These are phyloP conservation scores for Zaprionus bogoriensis DNA, from an alignment of 2,888 invertebrate genomes.

Conservation along the genomic window DNA sequence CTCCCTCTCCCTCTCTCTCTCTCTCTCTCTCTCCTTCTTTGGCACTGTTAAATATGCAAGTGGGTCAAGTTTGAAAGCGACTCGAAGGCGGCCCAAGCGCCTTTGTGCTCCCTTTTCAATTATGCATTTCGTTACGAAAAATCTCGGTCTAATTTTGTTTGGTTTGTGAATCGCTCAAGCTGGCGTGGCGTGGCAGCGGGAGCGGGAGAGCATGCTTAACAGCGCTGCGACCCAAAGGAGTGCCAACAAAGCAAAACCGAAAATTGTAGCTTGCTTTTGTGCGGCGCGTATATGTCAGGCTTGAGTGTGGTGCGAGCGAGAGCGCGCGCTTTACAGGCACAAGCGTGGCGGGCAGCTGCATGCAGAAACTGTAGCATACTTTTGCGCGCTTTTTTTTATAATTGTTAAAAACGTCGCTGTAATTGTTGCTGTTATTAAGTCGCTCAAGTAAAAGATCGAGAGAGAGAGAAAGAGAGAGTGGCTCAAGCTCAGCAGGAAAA, in stretches of 20 bases:
- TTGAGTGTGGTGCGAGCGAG: neutral
- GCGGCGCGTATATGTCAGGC: neutral
- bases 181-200: too few species aligned
- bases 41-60: slow-evolving; percentile 4
- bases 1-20: too few species aligned
- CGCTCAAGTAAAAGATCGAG: neutral
- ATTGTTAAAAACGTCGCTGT: too few species aligned
- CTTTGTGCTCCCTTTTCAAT: neutral
- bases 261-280: too few species aligned
- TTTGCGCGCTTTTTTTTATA: neutral
- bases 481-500: too few species aligned
- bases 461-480: neutral
- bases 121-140: neutral
- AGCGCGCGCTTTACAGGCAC: neutral
- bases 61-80: slow-evolving; percentile 32
- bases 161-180: too few species aligned
- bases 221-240: too few species aligned
- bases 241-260: too few species aligned
- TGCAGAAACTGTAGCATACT: neutral
- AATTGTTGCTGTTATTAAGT: too few species aligned
- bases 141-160: neutral
- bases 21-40: too few species aligned
- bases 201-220: too few species aligned
- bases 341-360: too few species aligned
- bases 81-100: neutral